These are phyloP conservation scores for Thera britannica DNA, from an alignment of 2,888 invertebrate species.

Conservation along the genomic window DNA sequence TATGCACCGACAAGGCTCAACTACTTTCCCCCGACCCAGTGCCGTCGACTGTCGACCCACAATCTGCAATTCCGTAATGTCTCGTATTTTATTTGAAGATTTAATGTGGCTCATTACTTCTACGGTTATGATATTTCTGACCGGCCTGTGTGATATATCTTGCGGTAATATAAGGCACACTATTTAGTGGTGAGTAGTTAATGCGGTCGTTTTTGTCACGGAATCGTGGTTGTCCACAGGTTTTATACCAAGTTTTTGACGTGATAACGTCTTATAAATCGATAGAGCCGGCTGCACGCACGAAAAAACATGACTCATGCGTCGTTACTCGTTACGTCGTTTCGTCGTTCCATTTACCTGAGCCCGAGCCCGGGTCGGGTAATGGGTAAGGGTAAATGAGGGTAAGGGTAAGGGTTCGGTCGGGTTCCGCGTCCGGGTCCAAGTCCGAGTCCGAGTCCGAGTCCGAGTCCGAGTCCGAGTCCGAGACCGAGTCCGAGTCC, in stretches of 20 bases:
- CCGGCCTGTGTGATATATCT: conserved; percentile 53
- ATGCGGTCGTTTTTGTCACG: conserved; percentile 35
- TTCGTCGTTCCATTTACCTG: too few relatives aligned
- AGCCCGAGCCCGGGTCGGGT: too few relatives aligned
- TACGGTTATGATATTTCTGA: conserved; percentile 59
- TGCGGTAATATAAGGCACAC: conserved; percentile 43
- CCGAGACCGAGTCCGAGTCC: too few relatives aligned
- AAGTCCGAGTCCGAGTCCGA: too few relatives aligned
- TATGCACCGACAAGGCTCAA: conserved; percentile 67
- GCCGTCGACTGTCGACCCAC: conserved; percentile 78
- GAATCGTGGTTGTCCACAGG: conserved; percentile 42
- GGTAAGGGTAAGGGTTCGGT: too few relatives aligned
- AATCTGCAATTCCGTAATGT: conserved; percentile 78
- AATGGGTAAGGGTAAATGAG: too few relatives aligned
- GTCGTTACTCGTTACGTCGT: too few relatives aligned
- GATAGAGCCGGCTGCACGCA: too few relatives aligned
- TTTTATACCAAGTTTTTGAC: conserved; percentile 10
- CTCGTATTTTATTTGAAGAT: conserved; percentile 75
- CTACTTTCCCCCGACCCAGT: conserved; percentile 84
- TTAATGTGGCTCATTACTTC: conserved; percentile 70
- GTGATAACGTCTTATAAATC: too few relatives aligned
- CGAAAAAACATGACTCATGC: too few relatives aligned
- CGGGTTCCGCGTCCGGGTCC: too few relatives aligned
- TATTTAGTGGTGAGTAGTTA: conserved; percentile 31
- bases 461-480: too few relatives aligned